Base-by-base conservation (phyloP, 2,888 invertebrate species). In the Tetragonula carbonaria region DNA sequence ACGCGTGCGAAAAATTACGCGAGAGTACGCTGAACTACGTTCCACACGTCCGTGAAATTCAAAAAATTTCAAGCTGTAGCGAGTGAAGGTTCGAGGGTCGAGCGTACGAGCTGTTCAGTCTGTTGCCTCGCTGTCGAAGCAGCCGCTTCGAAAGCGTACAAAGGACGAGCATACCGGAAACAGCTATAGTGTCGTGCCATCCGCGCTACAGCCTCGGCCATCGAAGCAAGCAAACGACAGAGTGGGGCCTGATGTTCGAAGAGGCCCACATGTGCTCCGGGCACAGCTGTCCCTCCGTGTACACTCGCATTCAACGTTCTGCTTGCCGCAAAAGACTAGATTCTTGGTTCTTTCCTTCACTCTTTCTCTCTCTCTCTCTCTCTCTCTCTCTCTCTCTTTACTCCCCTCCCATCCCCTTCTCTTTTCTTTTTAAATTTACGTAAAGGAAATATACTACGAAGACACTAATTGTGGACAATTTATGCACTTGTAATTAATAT, bases 201-300 rank as follows among this genome's bases (percentile, higher is more conserved):
- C 66, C 63, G 74, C n/a, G 80, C 81, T 85, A 82, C 66, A 86
- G 80, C 72, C 62, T 50, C 57, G 75, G 63, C 68, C 68, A 55
- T 1, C 70, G 38, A 74, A 67, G 59, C 73, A 74, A 67, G 59
- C 73, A 65, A 62, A 21, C 53, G 57, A 73, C 82, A 75, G 74
- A 85, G 85, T 63, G 82, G 78, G 90, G 89, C 86, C 90, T 78
- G 88, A 80, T 86, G 86, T 88, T 84, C 84, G 65, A 71, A 78
- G 84, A 82, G 87, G 85, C 87, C 88, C 91, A 88, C 90, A 88
- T 91, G 88, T 88, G 88, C 82, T 51, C 80, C 57, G 66, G 74
- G 2, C 84, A 86, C 88, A 90, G 89, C 89, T 90, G 89, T 89
- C 85, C 78, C 81, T 78, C 62, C 45, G 68, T 53, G 33, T 33